Evolutionary conservation across 2,797 vertebrate genomes (phyloP).

Genomic region (Microcaecilia unicolor): DNA sequence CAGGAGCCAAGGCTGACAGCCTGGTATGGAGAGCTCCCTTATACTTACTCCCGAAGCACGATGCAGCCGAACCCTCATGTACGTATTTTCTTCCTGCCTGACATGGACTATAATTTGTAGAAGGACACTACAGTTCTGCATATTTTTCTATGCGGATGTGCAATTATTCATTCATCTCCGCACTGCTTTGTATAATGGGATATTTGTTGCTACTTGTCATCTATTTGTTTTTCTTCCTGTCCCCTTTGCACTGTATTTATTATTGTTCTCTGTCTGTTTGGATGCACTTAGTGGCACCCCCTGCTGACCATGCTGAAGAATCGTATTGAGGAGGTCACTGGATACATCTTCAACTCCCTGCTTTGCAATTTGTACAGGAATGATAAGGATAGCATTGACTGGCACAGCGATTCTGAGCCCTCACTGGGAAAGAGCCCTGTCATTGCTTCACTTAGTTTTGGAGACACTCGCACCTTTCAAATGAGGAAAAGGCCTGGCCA

Average conservation of each 20-base stretch:
- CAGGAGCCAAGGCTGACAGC: conserved; percentile 85
- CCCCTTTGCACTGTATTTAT: too few species aligned
- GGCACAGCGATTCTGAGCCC: conserved; percentile 86
- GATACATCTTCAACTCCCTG: conserved; percentile 78
- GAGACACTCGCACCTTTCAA: conserved; percentile 79
- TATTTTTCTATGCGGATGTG: too few species aligned
- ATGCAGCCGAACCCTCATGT: conserved; percentile 81
- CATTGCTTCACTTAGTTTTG: conserved; percentile 85
- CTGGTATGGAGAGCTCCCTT: conserved; percentile 89
- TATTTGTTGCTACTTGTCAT: not conserved
- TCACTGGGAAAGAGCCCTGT: conserved; percentile 63
- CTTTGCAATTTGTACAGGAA: conserved; percentile 87
- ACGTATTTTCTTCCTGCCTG: too few species aligned
- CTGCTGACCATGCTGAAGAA: conserved; percentile 59
- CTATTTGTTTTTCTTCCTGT: not conserved
- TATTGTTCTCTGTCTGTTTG: not conserved
- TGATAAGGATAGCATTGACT: conserved; percentile 86
- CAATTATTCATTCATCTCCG: too few species aligned
- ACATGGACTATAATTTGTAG: too few species aligned
- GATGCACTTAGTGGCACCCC: conserved; percentile 79
- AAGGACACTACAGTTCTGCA: too few species aligned
- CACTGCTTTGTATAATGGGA: too few species aligned
- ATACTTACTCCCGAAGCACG: conserved; percentile 79
- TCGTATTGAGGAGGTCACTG: conserved; percentile 51
- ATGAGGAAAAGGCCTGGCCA: conserved; percentile 80